These are phyloP conservation scores for Panurus biarmicus DNA, from an alignment of 2,113 vertebrate genomes.

Conservation along the genomic window DNA sequence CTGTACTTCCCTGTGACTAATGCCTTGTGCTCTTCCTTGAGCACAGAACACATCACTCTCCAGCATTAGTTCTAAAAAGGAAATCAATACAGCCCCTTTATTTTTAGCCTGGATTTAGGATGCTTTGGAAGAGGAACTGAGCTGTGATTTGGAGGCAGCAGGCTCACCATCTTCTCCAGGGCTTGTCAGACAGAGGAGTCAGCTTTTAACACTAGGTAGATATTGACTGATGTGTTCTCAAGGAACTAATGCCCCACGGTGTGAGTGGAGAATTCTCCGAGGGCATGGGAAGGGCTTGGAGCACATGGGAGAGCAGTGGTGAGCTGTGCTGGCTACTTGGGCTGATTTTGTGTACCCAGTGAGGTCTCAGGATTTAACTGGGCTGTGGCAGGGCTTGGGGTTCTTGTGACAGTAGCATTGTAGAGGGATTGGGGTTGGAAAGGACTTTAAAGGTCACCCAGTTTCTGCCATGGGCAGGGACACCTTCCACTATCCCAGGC, in stretches of 20 bases:
- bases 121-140: neutral
- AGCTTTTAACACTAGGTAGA: neutral
- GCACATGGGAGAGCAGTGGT: rapidly evolving
- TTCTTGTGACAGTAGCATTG: neutral
- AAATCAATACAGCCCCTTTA: slow-evolving; percentile 22
- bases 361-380: rapidly evolving
- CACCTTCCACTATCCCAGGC: neutral
- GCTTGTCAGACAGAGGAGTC: neutral
- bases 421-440: neutral
- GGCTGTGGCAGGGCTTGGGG: neutral
- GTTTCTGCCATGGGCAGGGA: neutral
- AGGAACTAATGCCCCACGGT: rapidly evolving
- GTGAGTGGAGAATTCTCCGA: neutral
- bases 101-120: slow-evolving; percentile 25
- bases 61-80: neutral
- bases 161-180: neutral
- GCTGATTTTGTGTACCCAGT: neutral
- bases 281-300: neutral
- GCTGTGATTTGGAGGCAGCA: neutral
- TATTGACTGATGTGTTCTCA: neutral
- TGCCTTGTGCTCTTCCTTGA: neutral
- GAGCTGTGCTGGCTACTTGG: neutral
- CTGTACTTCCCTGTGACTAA: neutral
- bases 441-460: neutral
- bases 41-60: neutral